Base-by-base conservation (phyloP, 30 jellyfish, hydroid and myxozoan genomes). In the Turritopsis rubra region DNA sequence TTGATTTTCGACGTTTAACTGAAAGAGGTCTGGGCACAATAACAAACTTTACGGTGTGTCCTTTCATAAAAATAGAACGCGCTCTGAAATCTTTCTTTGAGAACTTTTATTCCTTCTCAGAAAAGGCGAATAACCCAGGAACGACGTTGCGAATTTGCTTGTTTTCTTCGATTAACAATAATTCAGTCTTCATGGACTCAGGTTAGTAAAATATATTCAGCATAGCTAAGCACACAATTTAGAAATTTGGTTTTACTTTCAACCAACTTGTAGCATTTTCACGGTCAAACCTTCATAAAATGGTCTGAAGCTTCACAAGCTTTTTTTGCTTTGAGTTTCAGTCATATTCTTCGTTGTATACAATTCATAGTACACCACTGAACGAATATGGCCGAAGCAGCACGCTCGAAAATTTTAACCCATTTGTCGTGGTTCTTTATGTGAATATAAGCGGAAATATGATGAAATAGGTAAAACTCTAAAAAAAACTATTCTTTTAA, bases 41-140 rank as follows among this genome's bases (percentile, higher is more conserved):
- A 28, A 28, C 53, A 77, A 77, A 77, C 72, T 77, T 77, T 30
- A 77, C 85, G 85, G 85, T 77, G 72, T 77, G 85, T 77, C 85
- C 85, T 77, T 77, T 77, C 85, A 77, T 68, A 68, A 68, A 68
- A 68, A 68, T 68, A 68, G 77, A 68, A 27, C 71, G 72, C 66
- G 24, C 71, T 77, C 41, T 53, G 85, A 29, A 52, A 60, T 28
- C 52, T 77, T 77, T 77, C 85, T 77, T 60, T 77, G 71, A 41
- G 60, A 41, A 41, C 60, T 41, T 41, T 41, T 41, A 41, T 41
- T 41, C 60, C 60, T 41, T 41, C 60, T 41, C 60, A 41, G 60
- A 41, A 41, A 41, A 41, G 60, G 60, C 13, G 60, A 41, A 41
- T 41, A 41, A 41, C 60, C 13, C 9, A 41, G 13, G 60, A 41